These are phyloP conservation scores for Cyprinodon diabolis DNA, from an alignment of 2,797 vertebrate species.

Conservation along the genomic window DNA sequence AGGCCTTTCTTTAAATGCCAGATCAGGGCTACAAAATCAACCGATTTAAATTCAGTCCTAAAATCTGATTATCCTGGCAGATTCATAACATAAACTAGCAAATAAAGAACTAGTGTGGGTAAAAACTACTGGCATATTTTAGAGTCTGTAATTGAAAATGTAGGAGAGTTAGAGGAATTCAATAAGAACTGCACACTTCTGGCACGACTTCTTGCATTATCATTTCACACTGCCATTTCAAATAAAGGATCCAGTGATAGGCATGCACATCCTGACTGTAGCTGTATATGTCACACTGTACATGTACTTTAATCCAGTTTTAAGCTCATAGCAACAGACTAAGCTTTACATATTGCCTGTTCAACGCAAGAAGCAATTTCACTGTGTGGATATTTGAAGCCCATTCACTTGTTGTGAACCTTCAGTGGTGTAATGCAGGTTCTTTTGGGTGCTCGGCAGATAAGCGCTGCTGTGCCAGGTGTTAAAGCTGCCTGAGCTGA, in stretches of 20 bases:
- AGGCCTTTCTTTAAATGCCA: neutral
- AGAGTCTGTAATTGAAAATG: neutral
- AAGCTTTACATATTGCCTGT: conserved; percentile 19
- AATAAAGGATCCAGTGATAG: neutral
- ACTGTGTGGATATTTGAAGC: conserved; percentile 50
- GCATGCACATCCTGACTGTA: neutral
- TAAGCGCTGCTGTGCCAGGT: conserved; percentile 69
- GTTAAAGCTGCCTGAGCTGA: conserved; percentile 72
- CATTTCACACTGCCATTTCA: neutral
- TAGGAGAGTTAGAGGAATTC: neutral
- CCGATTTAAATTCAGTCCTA: neutral
- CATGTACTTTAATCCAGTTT: conserved; percentile 18
- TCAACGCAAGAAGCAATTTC: conserved; percentile 42
- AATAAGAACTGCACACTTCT: neutral
- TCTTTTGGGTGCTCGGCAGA: conserved; percentile 68
- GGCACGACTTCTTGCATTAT: neutral
- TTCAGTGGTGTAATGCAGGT: conserved; percentile 65
- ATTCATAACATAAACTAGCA: neutral
- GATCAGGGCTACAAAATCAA: neutral
- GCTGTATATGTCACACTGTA: conserved; percentile 7
- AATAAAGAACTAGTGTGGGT: neutral
- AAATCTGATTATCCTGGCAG: neutral
- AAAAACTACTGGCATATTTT: neutral
- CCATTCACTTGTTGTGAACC: conserved; percentile 64
- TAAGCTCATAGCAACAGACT: conserved; percentile 23